These are phyloP conservation scores for Upupa epops DNA, from an alignment of 2,113 vertebrate genomes.

Conservation along the genomic window DNA sequence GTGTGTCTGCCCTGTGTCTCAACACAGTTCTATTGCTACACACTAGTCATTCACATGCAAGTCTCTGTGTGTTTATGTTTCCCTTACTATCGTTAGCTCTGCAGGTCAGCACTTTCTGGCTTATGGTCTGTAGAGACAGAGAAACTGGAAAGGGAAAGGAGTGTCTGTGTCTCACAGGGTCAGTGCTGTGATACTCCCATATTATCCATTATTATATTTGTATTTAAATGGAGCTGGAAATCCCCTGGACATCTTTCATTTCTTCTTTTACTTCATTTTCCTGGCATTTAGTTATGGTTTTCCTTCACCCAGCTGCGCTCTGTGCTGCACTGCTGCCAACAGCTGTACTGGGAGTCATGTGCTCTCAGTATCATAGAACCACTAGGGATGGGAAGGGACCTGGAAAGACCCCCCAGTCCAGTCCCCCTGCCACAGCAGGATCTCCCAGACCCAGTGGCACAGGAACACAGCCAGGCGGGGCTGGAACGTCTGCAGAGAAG, in stretches of 20 bases:
- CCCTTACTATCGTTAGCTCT: background rate
- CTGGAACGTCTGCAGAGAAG: no score
- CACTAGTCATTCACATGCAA: slow-evolving; percentile 15
- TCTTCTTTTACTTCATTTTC: background rate
- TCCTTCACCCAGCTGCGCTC: background rate
- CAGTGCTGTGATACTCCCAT: background rate
- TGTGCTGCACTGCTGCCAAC: background rate
- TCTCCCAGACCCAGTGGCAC: no score
- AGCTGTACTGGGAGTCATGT: background rate
- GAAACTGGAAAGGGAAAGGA: background rate
- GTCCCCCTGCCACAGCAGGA: no score
- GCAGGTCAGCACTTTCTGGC: background rate
- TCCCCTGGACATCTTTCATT: background rate
- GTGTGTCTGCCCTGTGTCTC: no score
- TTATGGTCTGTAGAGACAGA: background rate
- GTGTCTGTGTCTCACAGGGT: background rate
- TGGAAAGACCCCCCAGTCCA: no score
- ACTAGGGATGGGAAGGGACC: no score
- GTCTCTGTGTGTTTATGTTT: slow-evolving; percentile 7
- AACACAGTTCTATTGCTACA: background rate
- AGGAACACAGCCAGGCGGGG: no score
- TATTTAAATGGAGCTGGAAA: background rate
- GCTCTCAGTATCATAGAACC: background rate
- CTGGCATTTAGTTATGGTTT: background rate
- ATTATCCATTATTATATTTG: background rate